Evolutionary conservation across 2,888 invertebrate genomes (phyloP), one percentile per base, ranked within the genome.

Genomic region (Stenodera caucasica): DNA sequence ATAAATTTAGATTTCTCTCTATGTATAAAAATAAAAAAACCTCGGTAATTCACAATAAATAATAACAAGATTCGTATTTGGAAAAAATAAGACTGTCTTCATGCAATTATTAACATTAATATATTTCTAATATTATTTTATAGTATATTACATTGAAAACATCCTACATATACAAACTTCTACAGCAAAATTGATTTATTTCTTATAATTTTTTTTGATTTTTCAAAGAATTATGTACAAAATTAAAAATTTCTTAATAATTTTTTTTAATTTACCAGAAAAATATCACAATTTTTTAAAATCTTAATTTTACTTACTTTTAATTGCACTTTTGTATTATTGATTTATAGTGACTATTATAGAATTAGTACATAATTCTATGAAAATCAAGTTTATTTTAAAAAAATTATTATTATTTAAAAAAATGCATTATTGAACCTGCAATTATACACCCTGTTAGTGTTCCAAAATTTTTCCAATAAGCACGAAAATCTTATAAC

Each of bases 121-220:
- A 77, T 76, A 77, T 79, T 76, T 76, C 76, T 75, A 77, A 75
- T 53, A 49, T 52, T 58, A 61, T 37, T 2, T 45, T 45, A 75
- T 74, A 75, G 69, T 77, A 78, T 78, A 77, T 77, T 80, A 78
- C 78, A 80, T 75, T 75, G 74, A 77, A 77, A 45, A 76, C 75
- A 76, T 74, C 72, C 77, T 78, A 79, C 77, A 77, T 78, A 77
- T 74, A n/a, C n/a, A n/a, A 77, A 72, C 73, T 75, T 75, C 72
- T 75, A 76, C 75, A 75, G 67, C 73, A 75, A 75, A 70, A 70
- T 73, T 45, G 12, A 45, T 45, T 45, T 40, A 15, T 14, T 33
- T 35, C 14, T 2, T 15, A 15, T 5, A 2, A 14, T 14, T 40
- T 23, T 2, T 70, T 71, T 67, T 71, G 71, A 70, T 71, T 72